Evolutionary conservation across 2,888 invertebrate genomes (phyloP), one percentile per base, ranked within the genome.

Genomic region (Mycalesis mineus): DNA sequence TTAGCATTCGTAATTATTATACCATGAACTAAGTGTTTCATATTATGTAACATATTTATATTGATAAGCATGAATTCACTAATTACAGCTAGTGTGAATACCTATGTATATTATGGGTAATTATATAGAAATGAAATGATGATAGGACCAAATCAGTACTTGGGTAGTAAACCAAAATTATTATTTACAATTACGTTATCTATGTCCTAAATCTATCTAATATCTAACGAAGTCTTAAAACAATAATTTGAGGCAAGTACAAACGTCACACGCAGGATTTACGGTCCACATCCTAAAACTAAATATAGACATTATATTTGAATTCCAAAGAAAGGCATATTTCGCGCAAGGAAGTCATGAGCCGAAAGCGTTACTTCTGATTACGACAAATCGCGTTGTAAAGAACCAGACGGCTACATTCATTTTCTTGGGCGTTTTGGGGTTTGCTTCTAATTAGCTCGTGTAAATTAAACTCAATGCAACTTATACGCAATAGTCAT

Each of bases 371-470:
- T 72, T 71, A 80, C 80, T 78, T 79, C 74, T 76, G 78, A 84
- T 84, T 80, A 79, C 78, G 76, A 80, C 78, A 75, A 78, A 74
- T 73, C 65, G 68, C 68, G 69, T 77, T 77, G 83, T 82, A 77
- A 78, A 73, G 74, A 80, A 78, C 71, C 83, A 82, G 82, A 81
- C 70, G 66, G 69, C 67, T 70, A 68, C 11, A 65, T 50, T 15
- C 71, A 73, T 74, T 72, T 70, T 78, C 83, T 84, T 84, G 82
- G 82, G 83, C 82, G 80, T 81, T 69, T 75, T 68, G 55, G 65
- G 64, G 66, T 68, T 70, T 69, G 69, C 58, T 52, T 49, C 58
- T 70, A 70, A 64, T 69, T 72, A 65, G 64, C 17, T 49, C 49
- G 36, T 37, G 13, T 49, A 37, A 49, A 39, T 37, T 37, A n/a